Evolutionary conservation across 1,140 invertebrate genomes (phyloP), one percentile per base, ranked within the genome.

Genomic region (Planococcus citri): DNA sequence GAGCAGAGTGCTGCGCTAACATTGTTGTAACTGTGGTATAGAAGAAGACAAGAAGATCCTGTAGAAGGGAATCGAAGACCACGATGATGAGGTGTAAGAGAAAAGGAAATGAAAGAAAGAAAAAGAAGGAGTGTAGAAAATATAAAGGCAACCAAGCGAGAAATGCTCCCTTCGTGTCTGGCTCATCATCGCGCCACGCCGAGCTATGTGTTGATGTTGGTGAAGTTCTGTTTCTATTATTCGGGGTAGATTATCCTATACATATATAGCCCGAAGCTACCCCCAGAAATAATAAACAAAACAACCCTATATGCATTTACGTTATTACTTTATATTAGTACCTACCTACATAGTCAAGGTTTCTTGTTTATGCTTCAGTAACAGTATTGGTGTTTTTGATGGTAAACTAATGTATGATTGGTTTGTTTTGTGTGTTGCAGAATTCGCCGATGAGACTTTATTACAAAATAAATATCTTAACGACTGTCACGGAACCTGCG

Each of bases 261-360:
- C 17, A 14, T 33, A 33, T 51, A n/a, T 51, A 14, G 41, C 41
- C 41, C 6, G 6, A 6, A 27, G 60, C 60, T 64, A 64, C 24
- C 3, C 24, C 3, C 17, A 64, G 22, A 24, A 64, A 64, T 64
- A 64, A 25, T 25, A 24, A 64, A 24, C 60, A 10, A 24, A 64
- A 24, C 60, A 10, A 64, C 60, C 60, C 60, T 64, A 10, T n/a
- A n/a, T 20, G 60, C 60, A 25, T 64, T 64, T 64, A 64, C 17
- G 24, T 64, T 64, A 64, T 64, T 64, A 64, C 60, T 64, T 64
- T 64, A 64, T 64, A 22, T 3, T 2, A 22, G 60, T 4, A 4
- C 20, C 60, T 2, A n/a, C n/a, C n/a, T n/a, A n/a, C n/a, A n/a
- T n/a, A n/a, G n/a, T n/a, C n/a, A n/a, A n/a, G 60, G 12, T 25